Evolutionary conservation across 1,140 invertebrate species (phyloP), one percentile per base, ranked within the genome.

Genomic region (Rhyzopertha dominica): DNA sequence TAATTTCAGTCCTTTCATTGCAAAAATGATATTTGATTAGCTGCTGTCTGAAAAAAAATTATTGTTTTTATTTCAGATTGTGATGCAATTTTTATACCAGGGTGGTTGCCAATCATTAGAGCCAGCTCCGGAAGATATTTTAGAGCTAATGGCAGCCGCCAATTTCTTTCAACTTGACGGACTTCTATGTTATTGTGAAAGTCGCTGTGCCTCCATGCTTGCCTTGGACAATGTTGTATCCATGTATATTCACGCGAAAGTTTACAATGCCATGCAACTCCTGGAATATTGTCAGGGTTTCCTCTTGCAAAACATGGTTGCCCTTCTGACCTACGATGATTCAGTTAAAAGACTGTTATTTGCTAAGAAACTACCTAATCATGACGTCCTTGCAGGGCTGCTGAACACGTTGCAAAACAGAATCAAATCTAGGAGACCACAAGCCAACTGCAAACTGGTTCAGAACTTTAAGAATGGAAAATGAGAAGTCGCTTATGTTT

Each of bases 171-270:
- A 92, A 61, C 68, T 95, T 50, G 83, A 92, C 58, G 87, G 87
- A 26, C 70, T 95, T 12, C 72, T 93, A 39, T 68, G 85, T 44
- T 90, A 85, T 59, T 93, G 90, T 57, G 90, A 94, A 67, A 81
- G 82, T 1, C 76, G 86, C 34, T 90, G 88, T 58, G 89, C 89
- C 1, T 77, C 80, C 36, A 80, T 89, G 68, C 80, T 93, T 4
- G 84, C 89, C 59, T 74, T 90, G 36, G 88, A 93, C 56, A 92
- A 92, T 63, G 84, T 93, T 43, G 88, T 92, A 22, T 89, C 88
- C 20, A 88, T 93, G 74, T 93, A 93, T 59, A 91, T 93, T 59
- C 90, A 93, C 62, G 90, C 90, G 23, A 93, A 92, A 80, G 86
- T 91, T 5, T 94, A 93, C 58, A 90, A 87, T 59, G 90, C 90